These are phyloP conservation scores for Motacilla tschutschensis DNA, from an alignment of 2,113 vertebrate species.

Conservation along the genomic window DNA sequence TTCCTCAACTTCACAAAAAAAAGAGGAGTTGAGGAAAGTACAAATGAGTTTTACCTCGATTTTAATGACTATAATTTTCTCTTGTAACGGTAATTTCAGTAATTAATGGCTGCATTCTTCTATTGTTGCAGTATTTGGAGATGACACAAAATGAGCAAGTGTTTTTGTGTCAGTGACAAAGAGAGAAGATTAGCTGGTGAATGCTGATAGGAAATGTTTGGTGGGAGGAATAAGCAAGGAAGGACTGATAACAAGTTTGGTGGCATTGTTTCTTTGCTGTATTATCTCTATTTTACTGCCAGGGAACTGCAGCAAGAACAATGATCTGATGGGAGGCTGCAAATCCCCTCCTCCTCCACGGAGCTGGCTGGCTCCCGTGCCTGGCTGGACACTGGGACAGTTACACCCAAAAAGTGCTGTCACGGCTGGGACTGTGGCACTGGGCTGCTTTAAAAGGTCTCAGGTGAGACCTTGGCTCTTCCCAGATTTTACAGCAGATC, in stretches of 20 bases:
- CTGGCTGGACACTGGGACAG: not conserved
- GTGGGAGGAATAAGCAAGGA: slow-evolving; percentile 45
- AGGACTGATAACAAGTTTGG: slow-evolving; percentile 8
- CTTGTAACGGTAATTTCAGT: slow-evolving; percentile 27
- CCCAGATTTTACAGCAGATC: not conserved
- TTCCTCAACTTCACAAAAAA: slow-evolving; percentile 13
- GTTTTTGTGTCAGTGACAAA: slow-evolving; percentile 68
- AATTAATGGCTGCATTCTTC: slow-evolving; percentile 68
- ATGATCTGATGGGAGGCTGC: not conserved
- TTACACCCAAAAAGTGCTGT: not conserved
- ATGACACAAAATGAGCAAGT: slow-evolving; percentile 59
- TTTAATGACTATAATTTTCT: slow-evolving; percentile 62
- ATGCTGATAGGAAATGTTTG: slow-evolving; percentile 38
- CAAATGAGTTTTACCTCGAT: slow-evolving; percentile 50
- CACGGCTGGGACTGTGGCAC: accelerated
- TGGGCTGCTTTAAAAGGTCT: not conserved
- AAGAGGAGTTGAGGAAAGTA: slow-evolving; percentile 31
- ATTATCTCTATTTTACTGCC: slow-evolving; percentile 9
- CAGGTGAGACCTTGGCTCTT: not conserved
- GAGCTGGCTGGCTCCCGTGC: accelerated
- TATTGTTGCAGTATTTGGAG: slow-evolving; percentile 35
- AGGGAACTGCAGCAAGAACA: not conserved
- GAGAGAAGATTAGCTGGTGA: slow-evolving; percentile 50
- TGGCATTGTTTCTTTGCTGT: not conserved
- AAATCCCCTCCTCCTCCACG: not conserved